Percentiles rank a stretch among this genome's conserved stretches.
Evolutionary conservation across 2,888 invertebrate species (phyloP).

Genomic region (Caenorhabditis japonica): DNA sequence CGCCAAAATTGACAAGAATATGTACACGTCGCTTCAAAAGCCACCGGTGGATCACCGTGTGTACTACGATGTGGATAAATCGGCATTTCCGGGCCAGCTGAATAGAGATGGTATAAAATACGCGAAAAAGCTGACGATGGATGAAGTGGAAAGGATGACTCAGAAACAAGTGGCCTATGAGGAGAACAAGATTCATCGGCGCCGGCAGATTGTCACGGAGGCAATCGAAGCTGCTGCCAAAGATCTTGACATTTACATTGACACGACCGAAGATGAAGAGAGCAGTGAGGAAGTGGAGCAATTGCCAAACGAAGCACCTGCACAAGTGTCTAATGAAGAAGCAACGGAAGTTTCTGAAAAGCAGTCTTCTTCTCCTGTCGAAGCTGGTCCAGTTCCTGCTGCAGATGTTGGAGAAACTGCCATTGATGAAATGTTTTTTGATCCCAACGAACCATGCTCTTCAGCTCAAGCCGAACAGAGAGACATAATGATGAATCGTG

Average conservation of each 20-base stretch:
- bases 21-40: too few relatives aligned
- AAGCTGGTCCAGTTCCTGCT: background rate
- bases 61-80: background rate
- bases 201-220: background rate
- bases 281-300: slow-evolving; percentile 10
- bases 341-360: background rate
- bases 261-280: slow-evolving; percentile 1
- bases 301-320: background rate
- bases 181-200: slow-evolving; percentile 17
- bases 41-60: too few relatives aligned
- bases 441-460: slow-evolving; percentile 21
- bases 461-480: slow-evolving; percentile 27
- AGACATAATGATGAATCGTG: slow-evolving; percentile 11
- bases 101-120: background rate
- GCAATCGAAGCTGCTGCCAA: background rate
- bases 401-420: background rate
- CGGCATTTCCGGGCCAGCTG: background rate
- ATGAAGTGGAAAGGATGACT: slow-evolving; percentile 6
- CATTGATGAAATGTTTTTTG: slow-evolving; percentile 20
- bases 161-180: slow-evolving; percentile 1
- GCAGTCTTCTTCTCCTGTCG: background rate
- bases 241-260: background rate
- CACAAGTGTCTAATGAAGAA: background rate
- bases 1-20: too few relatives aligned
- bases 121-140: background rate